A percentile compares a stretch with the other conserved stretches of the same genome.
Evolutionary conservation across 2,113 vertebrate species (phyloP).

Genomic region (Carassius carassius): DNA sequence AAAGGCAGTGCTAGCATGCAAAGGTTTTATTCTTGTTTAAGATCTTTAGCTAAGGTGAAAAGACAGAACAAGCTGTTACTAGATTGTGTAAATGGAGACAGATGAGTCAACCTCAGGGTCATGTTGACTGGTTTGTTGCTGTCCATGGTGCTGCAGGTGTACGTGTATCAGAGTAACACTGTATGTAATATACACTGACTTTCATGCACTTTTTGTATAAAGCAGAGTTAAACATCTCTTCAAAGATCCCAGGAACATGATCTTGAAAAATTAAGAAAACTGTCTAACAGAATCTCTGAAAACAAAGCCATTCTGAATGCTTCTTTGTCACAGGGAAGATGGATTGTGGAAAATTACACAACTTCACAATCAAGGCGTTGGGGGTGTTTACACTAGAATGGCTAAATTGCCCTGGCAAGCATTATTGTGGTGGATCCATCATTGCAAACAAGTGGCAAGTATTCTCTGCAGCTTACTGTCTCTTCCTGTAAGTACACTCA

Average conservation of each 20-base stretch:
- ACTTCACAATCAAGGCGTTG: conserved; percentile 25
- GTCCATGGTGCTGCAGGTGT: conserved; percentile 27
- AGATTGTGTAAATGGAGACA: neutral
- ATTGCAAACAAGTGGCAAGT: neutral
- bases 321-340: neutral
- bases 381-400: neutral
- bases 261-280: neutral
- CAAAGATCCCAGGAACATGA: neutral
- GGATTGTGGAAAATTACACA: conserved; percentile 1
- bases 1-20: neutral
- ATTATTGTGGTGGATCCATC: neutral
- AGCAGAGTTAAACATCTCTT: neutral
- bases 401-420: neutral
- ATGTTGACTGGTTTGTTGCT: conserved; percentile 36
- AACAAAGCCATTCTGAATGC: neutral
- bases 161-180: neutral
- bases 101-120: neutral
- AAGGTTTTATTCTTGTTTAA: no score
- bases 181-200: neutral
- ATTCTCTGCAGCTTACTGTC: neutral
- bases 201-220: neutral
- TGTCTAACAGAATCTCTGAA: neutral
- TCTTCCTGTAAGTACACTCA: neutral
- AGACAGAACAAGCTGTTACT: neutral
- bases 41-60: neutral